phyloP scores from a whole-genome alignment of 2,888 invertebrate genomes.

The Cotesia congregata region DNA sequence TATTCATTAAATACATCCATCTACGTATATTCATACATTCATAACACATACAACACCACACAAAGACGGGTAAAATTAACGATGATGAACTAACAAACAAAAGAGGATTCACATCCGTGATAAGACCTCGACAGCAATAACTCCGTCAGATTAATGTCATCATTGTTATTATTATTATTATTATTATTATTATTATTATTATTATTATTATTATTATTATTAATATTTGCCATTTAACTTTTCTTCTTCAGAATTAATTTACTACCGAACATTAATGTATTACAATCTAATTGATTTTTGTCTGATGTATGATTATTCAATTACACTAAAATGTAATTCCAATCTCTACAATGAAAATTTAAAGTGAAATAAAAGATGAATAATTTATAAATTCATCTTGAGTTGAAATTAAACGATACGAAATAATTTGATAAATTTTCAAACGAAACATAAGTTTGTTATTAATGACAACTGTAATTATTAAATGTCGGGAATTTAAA shows the following conservation, averaged over 20 bases:
- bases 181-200: background rate
- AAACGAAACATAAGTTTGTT: too few relatives aligned
- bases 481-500: too few relatives aligned
- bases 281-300: background rate
- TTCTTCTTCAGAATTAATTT: background rate
- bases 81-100: background rate
- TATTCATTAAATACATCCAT: background rate
- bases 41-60: background rate
- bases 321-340: too few relatives aligned
- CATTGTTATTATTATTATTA: background rate
- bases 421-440: too few relatives aligned
- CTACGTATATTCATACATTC: too few relatives aligned
- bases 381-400: too few relatives aligned
- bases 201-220: background rate
- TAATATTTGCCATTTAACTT: background rate
- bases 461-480: too few relatives aligned
- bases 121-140: background rate
- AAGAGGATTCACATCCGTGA: background rate
- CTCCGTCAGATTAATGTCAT: background rate
- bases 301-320: too few relatives aligned
- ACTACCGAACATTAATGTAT: background rate
- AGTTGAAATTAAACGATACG: too few relatives aligned
- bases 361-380: too few relatives aligned
- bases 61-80: background rate
- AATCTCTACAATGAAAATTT: too few relatives aligned